Evolutionary conservation across 2,888 invertebrate species (phyloP).

Genomic region (Mactromeris polynyma): DNA sequence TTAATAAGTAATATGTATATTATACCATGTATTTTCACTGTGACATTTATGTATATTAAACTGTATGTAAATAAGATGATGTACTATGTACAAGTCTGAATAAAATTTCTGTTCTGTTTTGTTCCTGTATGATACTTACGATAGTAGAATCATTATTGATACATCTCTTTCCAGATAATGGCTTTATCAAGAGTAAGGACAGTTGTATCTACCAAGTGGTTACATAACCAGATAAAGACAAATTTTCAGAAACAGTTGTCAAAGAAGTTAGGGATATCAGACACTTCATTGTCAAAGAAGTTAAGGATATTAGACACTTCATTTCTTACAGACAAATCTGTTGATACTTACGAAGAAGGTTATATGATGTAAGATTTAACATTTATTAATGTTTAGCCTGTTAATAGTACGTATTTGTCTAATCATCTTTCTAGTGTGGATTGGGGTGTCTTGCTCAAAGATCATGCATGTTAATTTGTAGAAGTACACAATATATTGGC

Average conservation of each 20-base stretch:
- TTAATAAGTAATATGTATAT: too few species aligned
- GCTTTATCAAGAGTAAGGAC: slow-evolving; percentile 54
- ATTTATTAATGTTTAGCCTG: too few species aligned
- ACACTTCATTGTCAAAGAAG: slow-evolving; percentile 57
- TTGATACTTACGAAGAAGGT: slow-evolving; percentile 73
- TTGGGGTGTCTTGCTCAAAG: too few species aligned
- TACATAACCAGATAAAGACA: slow-evolving; percentile 66
- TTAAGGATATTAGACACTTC: slow-evolving; percentile 75
- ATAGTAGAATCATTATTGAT: background rate
- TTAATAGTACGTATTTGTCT: too few species aligned
- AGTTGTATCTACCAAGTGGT: slow-evolving; percentile 75
- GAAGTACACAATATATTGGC: too few species aligned
- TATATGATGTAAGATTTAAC: slow-evolving; percentile 69
- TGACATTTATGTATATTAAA: background rate
- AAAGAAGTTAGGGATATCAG: slow-evolving; percentile 62
- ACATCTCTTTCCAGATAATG: slow-evolving; percentile 33
- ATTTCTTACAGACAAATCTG: slow-evolving; percentile 63
- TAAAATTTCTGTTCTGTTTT: background rate
- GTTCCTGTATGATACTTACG: background rate
- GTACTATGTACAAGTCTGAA: background rate
- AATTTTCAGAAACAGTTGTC: slow-evolving; percentile 39
- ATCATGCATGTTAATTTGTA: too few species aligned
- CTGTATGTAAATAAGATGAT: background rate
- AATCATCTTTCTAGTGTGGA: too few species aligned
- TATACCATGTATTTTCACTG: too few species aligned